Base-by-base conservation (phyloP, 2,888 invertebrate species). In the Drosophila limbata region DNA sequence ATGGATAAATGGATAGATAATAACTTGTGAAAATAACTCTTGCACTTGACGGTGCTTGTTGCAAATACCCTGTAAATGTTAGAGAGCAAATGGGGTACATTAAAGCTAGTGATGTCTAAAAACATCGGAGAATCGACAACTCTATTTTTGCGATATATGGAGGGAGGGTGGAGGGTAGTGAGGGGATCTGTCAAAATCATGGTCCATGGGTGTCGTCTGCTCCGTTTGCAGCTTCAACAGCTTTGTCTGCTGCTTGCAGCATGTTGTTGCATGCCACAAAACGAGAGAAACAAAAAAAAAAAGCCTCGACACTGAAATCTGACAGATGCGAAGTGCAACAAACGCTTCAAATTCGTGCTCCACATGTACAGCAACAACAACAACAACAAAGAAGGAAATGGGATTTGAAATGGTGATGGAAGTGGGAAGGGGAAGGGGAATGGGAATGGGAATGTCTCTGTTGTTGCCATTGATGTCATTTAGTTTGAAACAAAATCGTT, bases 1-100 rank as follows among this genome's bases (percentile, higher is more conserved):
- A 82, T 84, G 88, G 72, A 74, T 88, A 85, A 84, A 84, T 88
- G 83, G 81, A 84, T 88, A 83, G 83, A 84, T 84, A 84, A 84
- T 84, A 84, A 84, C 88, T 84, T 84, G 88, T 84, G 83, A 83
- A 88, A 84, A 84, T 88, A 84, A 83, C 88, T 85, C 83, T 83
- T 83, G 81, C 88, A 88, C 88, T 84, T 88, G 83, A 85, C 63
- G 51, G 51, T 56, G 72, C 51, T 56, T 61, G 68, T 69, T 71
- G 69, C 52, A 21, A 33, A 69, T 62, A 52, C 60, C 52, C 60
- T 52, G 33, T 52, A 17, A 21, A 2, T 17, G 28, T 4, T 10
- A 1, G 19, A 50, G 1, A 13, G 17, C 11, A 15, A 11, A 15
- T 19, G 35, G 15, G 10, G 11, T 15, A 13, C 6, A 21, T 6